phyloP scores from a whole-genome alignment of 2,113 vertebrate species.

The Geococcyx californianus region DNA sequence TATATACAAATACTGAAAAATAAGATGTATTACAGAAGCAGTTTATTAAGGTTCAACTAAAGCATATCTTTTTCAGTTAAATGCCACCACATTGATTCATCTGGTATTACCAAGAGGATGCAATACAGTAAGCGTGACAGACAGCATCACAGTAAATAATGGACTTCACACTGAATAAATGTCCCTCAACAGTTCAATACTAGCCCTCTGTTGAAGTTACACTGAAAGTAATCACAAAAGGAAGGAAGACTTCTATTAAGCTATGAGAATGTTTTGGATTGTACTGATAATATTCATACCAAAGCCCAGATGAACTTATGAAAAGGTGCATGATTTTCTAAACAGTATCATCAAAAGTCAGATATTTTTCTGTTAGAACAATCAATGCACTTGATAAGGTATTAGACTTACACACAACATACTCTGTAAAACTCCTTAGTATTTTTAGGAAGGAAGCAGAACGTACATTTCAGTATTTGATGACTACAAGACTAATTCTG shows the following conservation, averaged over 20 bases:
- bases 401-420: not conserved
- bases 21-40: not conserved
- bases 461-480: not conserved
- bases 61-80: not conserved
- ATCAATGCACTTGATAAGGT: fast-evolving
- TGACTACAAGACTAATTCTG: not conserved
- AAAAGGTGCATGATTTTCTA: not conserved
- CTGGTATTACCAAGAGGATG: not conserved
- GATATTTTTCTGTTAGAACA: not conserved
- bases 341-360: not conserved
- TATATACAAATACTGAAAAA: constrained; percentile 90
- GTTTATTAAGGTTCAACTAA: not conserved
- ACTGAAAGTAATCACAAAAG: not conserved
- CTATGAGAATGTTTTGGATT: not conserved
- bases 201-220: not conserved
- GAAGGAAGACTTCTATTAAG: not conserved
- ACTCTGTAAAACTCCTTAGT: not conserved
- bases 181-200: not conserved
- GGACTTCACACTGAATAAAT: not conserved
- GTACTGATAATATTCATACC: not conserved
- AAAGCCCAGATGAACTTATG: not conserved
- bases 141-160: not conserved
- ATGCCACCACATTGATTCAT: not conserved
- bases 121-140: not conserved
- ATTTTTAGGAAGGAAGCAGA: not conserved